Conservation (phyloP, 2,797 vertebrate genomes). For the Falco cherrug region DNA sequence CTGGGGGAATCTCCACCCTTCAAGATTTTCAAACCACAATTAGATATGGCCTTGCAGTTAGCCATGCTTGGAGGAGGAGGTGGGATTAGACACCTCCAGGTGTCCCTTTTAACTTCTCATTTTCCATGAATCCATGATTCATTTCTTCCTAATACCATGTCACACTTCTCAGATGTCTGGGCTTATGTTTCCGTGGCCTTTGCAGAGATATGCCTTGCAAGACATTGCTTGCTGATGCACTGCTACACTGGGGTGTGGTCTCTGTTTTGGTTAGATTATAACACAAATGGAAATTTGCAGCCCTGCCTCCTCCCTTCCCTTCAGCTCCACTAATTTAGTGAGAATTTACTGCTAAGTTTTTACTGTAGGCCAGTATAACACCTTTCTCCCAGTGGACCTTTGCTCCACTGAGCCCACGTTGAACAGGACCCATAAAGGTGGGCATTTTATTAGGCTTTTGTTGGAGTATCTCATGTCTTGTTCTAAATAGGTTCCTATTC, state of each 20-base stretch:
- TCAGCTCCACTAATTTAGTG: neutral
- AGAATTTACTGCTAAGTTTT: neutral
- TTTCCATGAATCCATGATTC: neutral
- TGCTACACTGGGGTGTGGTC: neutral
- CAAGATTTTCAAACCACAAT: neutral
- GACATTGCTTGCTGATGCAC: neutral
- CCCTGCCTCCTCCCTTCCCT: neutral
- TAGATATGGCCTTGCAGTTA: neutral
- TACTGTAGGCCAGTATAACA: neutral
- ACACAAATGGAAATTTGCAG: neutral
- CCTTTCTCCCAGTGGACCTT: neutral
- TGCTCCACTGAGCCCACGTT: neutral
- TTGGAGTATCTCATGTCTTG: neutral
- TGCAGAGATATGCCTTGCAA: neutral
- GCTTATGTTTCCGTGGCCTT: neutral
- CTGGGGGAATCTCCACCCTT: neutral
- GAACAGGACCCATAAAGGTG: neutral
- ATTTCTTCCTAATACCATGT: neutral
- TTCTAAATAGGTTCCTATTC: neutral
- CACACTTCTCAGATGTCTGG: rapidly evolving
- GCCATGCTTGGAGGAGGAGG: neutral
- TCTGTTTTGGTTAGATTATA: neutral
- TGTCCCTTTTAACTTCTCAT: neutral
- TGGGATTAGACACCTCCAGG: neutral
- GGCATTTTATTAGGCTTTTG: neutral